Base-by-base conservation (phyloP, 1,140 invertebrate species). In the Cylas formicarius region DNA sequence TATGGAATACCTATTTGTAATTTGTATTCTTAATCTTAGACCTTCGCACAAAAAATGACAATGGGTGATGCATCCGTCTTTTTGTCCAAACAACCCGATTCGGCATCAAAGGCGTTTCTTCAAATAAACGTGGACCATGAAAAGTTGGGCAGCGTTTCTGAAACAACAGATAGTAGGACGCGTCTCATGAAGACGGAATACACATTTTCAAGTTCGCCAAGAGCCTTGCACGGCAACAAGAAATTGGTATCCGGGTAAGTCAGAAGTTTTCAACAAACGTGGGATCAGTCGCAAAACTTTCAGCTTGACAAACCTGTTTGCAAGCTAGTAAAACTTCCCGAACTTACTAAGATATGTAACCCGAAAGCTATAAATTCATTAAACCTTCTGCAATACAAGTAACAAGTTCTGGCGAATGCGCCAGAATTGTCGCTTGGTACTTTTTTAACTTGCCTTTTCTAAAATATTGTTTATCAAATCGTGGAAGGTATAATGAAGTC, bases 121-220 rank as follows among this genome's bases (percentile, higher is more conserved):
- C n/a, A 42, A n/a, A 42, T 38, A 11, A 41, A 48, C 18, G 18
- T 48, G 18, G 19, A 48, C 22, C 20, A 42, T 14, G 35, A 48
- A n/a, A 19, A 23, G 7, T 14, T 41, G 10, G 45, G 42, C 14
- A 38, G 31, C n/a, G n/a, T 19, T 13, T 43, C 47, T n/a, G 45
- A 42, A 35, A 27, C 19, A 10, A n/a, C 8, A 26, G 9, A n/a
- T n/a, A 29, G 24, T 9, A 49, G 34, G 24, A 43, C 43, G 17
- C 26, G 33, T 2, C 11, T 22, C 8, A 21, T 47, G 28, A 50
- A 50, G 14, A 48, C 22, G 5, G 48, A 53, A 29, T 60, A 60
- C 23, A 58, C 49, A 2, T 60, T 55, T 39, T 50, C 59, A 13
- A 60, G 53, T 45, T 60, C 59, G 10, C 59, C 59, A 7, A 56